A percentile compares a stretch with the other conserved stretches of the same genome.
These are phyloP conservation scores for Trichomycterus rosablanca DNA, from an alignment of 2,113 vertebrate species.

Conservation along the genomic window DNA sequence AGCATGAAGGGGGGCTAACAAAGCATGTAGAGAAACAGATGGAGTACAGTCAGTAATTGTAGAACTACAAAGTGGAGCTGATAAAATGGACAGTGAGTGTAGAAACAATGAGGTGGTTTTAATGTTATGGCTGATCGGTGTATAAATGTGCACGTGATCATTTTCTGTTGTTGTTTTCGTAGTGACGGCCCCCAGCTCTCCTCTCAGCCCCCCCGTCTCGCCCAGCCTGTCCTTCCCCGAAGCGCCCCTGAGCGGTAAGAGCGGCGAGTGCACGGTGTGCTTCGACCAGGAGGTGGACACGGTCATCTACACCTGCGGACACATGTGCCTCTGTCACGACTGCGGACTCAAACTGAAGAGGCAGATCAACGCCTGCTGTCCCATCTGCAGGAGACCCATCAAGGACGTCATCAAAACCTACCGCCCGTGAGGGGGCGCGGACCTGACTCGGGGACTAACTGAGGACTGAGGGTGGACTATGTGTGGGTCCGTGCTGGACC, in stretches of 20 bases:
- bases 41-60: too few relatives aligned
- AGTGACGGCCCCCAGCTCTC: constrained; percentile 98
- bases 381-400: constrained; percentile 93
- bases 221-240: constrained; percentile 72
- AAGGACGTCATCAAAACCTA: constrained; percentile 99
- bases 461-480: too few relatives aligned
- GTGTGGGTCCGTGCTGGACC: constrained; percentile 34
- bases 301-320: constrained; percentile 97
- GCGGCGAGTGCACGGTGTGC: constrained; percentile 90
- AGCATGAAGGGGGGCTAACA: too few relatives aligned
- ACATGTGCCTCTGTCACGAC: constrained; percentile 97
- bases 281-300: constrained; percentile 97
- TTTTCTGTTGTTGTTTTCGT: too few relatives aligned
- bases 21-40: too few relatives aligned
- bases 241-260: constrained; percentile 75
- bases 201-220: constrained; percentile 85
- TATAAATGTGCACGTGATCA: too few relatives aligned
- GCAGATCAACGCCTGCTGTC: constrained; percentile 91
- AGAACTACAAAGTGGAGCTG: too few relatives aligned
- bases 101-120: too few relatives aligned
- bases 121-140: too few relatives aligned
- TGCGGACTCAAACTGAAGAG: constrained; percentile 92
- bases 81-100: too few relatives aligned
- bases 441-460: background rate
- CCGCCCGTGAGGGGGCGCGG: constrained; percentile 71